Base-by-base conservation (phyloP, 2,888 invertebrate genomes). In the Eristalinus aeneus region DNA sequence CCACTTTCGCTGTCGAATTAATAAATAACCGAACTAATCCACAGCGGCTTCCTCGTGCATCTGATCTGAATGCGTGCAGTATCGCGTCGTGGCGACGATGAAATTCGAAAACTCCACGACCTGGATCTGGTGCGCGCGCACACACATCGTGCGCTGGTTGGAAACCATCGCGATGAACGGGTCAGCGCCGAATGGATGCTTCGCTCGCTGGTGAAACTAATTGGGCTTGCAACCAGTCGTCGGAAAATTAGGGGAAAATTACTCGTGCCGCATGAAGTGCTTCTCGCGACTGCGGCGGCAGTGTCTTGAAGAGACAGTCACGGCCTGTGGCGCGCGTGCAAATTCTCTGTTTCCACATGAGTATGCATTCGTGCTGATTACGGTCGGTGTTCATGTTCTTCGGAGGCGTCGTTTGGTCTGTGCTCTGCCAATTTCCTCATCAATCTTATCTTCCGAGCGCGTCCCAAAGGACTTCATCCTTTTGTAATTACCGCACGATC, bases 281-380 rank as follows among this genome's bases (percentile, higher is more conserved):
- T 46, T 27, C 27, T 27, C 27, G 27, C 27, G 27, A 5, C 27
- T 2, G 27, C 27, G 27, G 27, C 39, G 39, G n/a, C 6, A n/a
- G 46, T 16, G 16, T 46, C 16, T 46, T 46, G 46, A 16, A n/a
- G 6, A 16, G 6, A 8, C 8, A 73, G 85, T 81, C 85, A 85
- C 76, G 85, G 85, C 73, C 69, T 60, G 46, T 68, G 64, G 58
- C 63, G 76, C 73, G 61, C 69, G 81, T 81, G 85, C 76, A 85
- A 69, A 76, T 77, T 68, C 46, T 16, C 73, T 11, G 68, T 64
- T 60, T 39, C 63, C 73, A 61, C 65, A 69, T 76, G 31, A 39
- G 75, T 31, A 68, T 84, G 60, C 72, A 72, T 60, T 68, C n/a
- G n/a, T n/a, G 39, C 46, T 46, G 46, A 46, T 46, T 46, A 46